Conservation (phyloP, 2,797 vertebrate genomes). For the Tangara arthus region DNA sequence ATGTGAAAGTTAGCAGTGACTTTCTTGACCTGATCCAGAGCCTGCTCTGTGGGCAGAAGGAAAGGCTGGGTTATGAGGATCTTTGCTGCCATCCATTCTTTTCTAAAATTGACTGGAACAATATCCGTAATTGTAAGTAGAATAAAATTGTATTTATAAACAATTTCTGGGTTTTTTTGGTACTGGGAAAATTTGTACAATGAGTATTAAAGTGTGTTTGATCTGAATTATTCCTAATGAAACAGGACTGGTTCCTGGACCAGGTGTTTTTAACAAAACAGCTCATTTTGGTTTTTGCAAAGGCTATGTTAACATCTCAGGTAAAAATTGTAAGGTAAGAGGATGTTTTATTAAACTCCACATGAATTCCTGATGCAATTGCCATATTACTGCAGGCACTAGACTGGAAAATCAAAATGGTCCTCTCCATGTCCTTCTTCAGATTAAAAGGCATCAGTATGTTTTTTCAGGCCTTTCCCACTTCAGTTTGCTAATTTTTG, state of each 20-base stretch:
- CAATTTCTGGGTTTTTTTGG: not conserved
- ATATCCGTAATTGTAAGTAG: conserved; percentile 87
- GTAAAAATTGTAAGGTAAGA: not conserved
- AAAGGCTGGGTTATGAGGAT: conserved; percentile 87
- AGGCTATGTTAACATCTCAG: not conserved
- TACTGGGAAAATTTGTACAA: not conserved
- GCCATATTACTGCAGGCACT: not conserved
- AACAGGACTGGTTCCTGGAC: not conserved
- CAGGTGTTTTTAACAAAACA: not conserved
- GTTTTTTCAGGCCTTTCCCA: not conserved
- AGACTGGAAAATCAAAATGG: not conserved
- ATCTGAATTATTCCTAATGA: not conserved
- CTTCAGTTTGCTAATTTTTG: not conserved
- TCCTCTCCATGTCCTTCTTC: not conserved
- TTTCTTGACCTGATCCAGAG: conserved; percentile 90
- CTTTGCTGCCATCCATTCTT: conserved; percentile 95
- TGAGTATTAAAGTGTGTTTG: not conserved
- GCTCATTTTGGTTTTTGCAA: not conserved
- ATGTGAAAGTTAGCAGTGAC: conserved; percentile 81
- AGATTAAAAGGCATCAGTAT: not conserved
- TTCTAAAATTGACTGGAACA: conserved; percentile 86
- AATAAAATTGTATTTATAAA: not conserved
- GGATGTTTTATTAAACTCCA: not conserved
- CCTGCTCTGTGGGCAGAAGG: conserved; percentile 86
- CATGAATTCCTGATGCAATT: not conserved